Conservation (phyloP, 2,888 invertebrate genomes). For the Dione vanillae region DNA sequence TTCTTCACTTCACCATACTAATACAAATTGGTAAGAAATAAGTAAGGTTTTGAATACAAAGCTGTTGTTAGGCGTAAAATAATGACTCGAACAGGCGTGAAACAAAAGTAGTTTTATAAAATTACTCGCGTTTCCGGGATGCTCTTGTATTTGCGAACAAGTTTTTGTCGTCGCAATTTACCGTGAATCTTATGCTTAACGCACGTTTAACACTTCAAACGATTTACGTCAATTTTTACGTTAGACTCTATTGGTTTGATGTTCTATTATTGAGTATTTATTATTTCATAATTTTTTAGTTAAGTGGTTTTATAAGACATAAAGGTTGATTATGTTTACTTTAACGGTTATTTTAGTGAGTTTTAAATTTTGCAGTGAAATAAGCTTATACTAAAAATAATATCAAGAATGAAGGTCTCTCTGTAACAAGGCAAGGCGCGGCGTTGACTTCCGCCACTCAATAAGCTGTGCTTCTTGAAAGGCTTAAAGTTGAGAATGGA, state of each 20-base stretch:
- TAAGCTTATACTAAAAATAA: too few relatives aligned
- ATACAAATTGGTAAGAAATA: constrained; percentile 31
- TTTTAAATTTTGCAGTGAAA: too few relatives aligned
- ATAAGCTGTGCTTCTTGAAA: too few relatives aligned
- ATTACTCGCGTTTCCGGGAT: constrained; percentile 51
- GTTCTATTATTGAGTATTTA: not conserved
- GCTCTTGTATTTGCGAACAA: constrained; percentile 52
- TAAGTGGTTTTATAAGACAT: too few relatives aligned
- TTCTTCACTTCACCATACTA: not conserved
- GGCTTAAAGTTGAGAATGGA: too few relatives aligned
- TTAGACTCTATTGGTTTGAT: not conserved
- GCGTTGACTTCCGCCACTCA: too few relatives aligned
- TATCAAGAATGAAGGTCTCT: too few relatives aligned
- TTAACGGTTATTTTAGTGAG: not conserved
- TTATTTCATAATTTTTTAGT: too few relatives aligned
- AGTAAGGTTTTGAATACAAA: constrained; percentile 57
- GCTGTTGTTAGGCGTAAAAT: constrained; percentile 53
- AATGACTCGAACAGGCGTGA: constrained; percentile 56
- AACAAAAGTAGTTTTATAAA: constrained; percentile 45
- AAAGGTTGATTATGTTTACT: not conserved
- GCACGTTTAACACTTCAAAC: constrained; percentile 10
- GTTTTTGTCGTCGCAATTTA: constrained; percentile 25
- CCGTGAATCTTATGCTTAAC: constrained; percentile 24
- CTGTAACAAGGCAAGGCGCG: too few relatives aligned
- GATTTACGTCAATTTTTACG: not conserved